Percentiles rank a stretch among this genome's conserved stretches.
These are phyloP conservation scores for Sphecodes monilicornis DNA, from an alignment of 2,888 invertebrate species.

Conservation along the genomic window DNA sequence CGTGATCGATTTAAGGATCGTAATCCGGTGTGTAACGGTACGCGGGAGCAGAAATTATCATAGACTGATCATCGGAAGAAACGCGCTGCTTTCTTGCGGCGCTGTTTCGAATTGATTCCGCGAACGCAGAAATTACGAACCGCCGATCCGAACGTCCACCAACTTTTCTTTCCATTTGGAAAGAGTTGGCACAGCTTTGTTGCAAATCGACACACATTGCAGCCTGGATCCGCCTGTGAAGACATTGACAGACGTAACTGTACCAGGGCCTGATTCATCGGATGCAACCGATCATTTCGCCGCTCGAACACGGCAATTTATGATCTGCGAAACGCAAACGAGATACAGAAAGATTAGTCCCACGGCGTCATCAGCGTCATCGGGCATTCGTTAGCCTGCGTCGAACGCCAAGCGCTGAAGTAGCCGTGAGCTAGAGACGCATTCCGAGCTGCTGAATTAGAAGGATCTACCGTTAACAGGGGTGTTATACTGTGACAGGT, in stretches of 20 bases:
- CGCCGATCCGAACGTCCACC: background rate
- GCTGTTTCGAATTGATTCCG: constrained; percentile 1
- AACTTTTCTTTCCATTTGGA: background rate
- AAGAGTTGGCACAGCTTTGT: background rate
- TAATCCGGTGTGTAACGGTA: background rate
- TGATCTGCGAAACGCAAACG: background rate
- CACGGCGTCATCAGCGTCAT: constrained; percentile 8
- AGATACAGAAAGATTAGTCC: background rate
- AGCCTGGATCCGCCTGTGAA: background rate
- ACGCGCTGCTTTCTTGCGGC: background rate
- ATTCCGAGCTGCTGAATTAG: background rate
- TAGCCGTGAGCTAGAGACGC: background rate
- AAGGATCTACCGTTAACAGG: background rate
- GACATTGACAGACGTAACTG: constrained; percentile 7
- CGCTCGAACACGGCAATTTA: background rate
- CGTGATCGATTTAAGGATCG: constrained; percentile 6
- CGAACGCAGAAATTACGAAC: background rate
- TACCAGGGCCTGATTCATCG: constrained; percentile 4
- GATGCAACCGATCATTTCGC: background rate
- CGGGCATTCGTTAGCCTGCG: background rate
- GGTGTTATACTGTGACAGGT: background rate
- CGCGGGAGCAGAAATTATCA: constrained; percentile 3
- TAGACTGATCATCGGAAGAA: constrained; percentile 1
- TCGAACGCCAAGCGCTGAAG: background rate
- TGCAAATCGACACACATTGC: background rate